Evolutionary conservation across 2,888 invertebrate genomes (phyloP), one percentile per base, ranked within the genome.

Genomic region (Idaea straminata): DNA sequence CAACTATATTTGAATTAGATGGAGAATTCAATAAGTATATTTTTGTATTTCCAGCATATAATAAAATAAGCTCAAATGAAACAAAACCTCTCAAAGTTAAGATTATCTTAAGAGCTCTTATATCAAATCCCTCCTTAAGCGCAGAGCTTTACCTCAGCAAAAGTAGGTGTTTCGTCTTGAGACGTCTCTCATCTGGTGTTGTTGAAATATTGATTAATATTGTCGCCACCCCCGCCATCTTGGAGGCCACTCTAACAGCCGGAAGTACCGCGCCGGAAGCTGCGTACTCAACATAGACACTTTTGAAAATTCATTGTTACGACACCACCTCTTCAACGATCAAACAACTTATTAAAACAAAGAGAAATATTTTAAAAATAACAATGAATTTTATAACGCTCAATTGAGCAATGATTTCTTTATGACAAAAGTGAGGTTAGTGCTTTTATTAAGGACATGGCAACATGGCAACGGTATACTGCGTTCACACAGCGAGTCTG

Each of bases 121-220:
- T 13, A 47, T 47, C 61, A 61, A 62, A 62, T 66, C 57, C 63
- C 63, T 60, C 6, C 61, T 66, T 58, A 63, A 62, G 69, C 69
- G 69, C 66, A 70, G 69, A 71, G 69, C 61, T 62, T 63, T 61
- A 64, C 65, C 71, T 80, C 82, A 79, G 81, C 78, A 77, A 79
- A 47, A 87, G 88, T 86, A 85, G 85, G 77, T 79, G 86, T 85
- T 80, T 87, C 85, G 80, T 87, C 83, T 87, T 83, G 76, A 89
- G 86, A 59, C 69, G 78, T 72, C 69, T 75, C 77, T 80, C 76
- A 72, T 83, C 83, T 85, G 85, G 85, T 93, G 84, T 93, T 93
- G 91, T 93, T 93, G 92, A 93, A 93, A 93, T 89, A 93, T 93
- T 93, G 93, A 93, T 93, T 93, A 92, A 93, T 93, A 92, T 93